A percentile compares a stretch with the other conserved stretches of the same genome.
phyloP scores from a whole-genome alignment of 2,113 vertebrate species.

The Amphiprion ocellaris region DNA sequence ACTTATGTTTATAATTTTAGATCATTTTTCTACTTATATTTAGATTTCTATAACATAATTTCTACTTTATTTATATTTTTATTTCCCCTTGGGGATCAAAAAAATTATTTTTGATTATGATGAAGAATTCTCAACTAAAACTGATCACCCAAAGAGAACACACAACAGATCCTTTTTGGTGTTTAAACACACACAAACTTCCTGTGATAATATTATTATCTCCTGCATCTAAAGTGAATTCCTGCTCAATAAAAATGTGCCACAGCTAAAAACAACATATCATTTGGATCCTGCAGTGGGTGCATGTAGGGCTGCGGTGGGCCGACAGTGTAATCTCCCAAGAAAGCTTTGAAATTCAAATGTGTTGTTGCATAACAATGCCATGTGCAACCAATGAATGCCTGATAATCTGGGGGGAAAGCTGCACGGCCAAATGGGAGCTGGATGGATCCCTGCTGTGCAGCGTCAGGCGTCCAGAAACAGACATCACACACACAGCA shows the following conservation, averaged over 20 bases:
- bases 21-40: too few species aligned
- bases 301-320: constrained; percentile 37
- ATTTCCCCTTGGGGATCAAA: too few species aligned
- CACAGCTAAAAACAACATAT: constrained; percentile 43
- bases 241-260: constrained; percentile 29
- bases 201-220: neutral
- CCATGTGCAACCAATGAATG: constrained; percentile 69
- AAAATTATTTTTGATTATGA: too few species aligned
- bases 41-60: too few species aligned
- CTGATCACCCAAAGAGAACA: neutral
- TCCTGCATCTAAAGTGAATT: neutral
- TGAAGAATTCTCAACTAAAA: neutral
- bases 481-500: constrained; percentile 14
- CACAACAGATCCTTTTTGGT: neutral
- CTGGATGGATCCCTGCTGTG: constrained; percentile 63
- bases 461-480: constrained; percentile 46
- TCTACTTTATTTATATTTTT: too few species aligned
- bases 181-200: neutral
- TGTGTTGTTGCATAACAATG: constrained; percentile 79
- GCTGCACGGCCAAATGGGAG: constrained; percentile 49
- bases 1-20: too few species aligned
- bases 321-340: constrained; percentile 56
- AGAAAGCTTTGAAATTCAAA: constrained; percentile 76
- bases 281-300: constrained; percentile 15
- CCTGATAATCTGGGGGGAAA: constrained; percentile 66